These are phyloP conservation scores for Cynaeus angustus DNA, from an alignment of 2,888 invertebrate species.

Conservation along the genomic window DNA sequence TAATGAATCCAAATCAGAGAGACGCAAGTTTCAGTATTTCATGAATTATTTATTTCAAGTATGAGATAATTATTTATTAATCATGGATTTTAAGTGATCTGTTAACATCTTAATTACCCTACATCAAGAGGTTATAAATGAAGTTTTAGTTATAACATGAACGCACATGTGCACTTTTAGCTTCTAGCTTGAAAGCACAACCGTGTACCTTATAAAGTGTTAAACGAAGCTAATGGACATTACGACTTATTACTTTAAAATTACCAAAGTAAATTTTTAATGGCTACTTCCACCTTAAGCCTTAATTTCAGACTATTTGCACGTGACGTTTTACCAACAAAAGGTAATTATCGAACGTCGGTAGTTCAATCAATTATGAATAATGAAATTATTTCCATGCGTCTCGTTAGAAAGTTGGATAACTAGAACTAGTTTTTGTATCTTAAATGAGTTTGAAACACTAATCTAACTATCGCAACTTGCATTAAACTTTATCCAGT, in stretches of 20 bases:
- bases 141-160: not conserved
- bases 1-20: conserved; percentile 14
- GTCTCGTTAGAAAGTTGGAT: conserved; percentile 6
- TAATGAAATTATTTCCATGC: conserved; percentile 1
- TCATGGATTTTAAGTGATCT: conserved; percentile 3
- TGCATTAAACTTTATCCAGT: conserved; percentile 16
- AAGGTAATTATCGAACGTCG: conserved; percentile 1
- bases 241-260: conserved; percentile 1
- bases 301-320: too few relatives aligned
- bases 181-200: conserved; percentile 22
- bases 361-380: not conserved
- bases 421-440: conserved; percentile 6
- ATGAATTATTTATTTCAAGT: conserved; percentile 23
- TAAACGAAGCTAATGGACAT: conserved; percentile 12
- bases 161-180: conserved; percentile 3
- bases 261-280: not conserved
- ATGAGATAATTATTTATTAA: conserved; percentile 23
- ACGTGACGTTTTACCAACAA: too few relatives aligned
- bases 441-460: conserved; percentile 4
- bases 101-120: conserved; percentile 21
- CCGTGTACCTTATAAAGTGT: conserved; percentile 24
- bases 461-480: conserved; percentile 1
- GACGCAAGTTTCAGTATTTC: conserved; percentile 6
- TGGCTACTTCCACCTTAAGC: not conserved
- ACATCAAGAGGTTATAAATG: conserved; percentile 1